These are phyloP conservation scores for Rana temporaria DNA, from an alignment of 2,113 vertebrate species.

Conservation along the genomic window DNA sequence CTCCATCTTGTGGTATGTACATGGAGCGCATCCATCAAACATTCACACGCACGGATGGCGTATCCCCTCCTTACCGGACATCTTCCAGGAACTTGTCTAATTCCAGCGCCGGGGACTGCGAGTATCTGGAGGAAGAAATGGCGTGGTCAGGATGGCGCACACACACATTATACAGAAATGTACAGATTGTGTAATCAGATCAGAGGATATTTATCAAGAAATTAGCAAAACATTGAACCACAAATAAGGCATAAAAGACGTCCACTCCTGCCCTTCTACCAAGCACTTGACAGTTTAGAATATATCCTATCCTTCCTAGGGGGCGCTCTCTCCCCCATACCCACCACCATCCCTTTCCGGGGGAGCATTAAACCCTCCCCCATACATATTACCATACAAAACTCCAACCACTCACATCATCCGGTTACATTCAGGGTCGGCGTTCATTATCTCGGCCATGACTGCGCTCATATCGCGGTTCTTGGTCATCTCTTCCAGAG, in stretches of 20 bases:
- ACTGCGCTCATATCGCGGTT: conserved; percentile 94
- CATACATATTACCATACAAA: not conserved
- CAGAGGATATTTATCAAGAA: no score
- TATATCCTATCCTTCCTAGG: no score
- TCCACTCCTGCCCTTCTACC: no score
- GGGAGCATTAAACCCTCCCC: not conserved
- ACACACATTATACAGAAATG: not conserved
- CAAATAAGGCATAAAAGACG: no score
- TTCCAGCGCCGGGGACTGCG: conserved; percentile 94
- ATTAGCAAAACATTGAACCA: no score
- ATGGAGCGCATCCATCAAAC: no score
- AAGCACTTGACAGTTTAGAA: no score
- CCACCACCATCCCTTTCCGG: no score
- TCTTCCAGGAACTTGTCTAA: conserved; percentile 98
- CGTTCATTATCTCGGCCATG: conserved; percentile 82
- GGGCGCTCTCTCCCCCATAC: no score
- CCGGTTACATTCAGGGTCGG: conserved; percentile 83
- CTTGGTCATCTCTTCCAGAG: conserved; percentile 97
- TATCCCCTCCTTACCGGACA: conserved; percentile 80
- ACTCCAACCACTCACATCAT: conserved; percentile 84
- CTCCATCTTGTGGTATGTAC: no score
- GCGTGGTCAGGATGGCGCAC: not conserved
- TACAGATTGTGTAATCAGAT: not conserved
- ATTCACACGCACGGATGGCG: no score
- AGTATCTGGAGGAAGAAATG: conserved; percentile 78